Base-by-base conservation (phyloP, 2,888 invertebrate genomes). In the Himalopsyche anomala region DNA sequence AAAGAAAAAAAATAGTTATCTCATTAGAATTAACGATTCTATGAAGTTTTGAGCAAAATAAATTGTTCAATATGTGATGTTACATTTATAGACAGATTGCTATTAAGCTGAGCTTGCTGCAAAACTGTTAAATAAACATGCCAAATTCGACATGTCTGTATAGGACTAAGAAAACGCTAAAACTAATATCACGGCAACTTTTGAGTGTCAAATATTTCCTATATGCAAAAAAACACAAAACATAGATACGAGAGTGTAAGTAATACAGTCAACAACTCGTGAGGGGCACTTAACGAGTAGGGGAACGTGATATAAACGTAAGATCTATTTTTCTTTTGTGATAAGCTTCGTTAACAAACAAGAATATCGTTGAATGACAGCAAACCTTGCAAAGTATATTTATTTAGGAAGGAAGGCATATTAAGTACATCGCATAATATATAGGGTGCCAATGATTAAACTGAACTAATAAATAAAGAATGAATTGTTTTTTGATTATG, bases 281-380 rank as follows among this genome's bases (percentile, higher is more conserved):
- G 62, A 74, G 86, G 69, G 51, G 83, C 83, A 83, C 85, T 86
- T 81, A 84, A 40, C 40, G 54, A 86, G 36, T 19, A 51, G 56
- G 45, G 83, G 80, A 84, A 85, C 84, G 86, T 87, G 87, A 87
- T 84, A 55, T 80, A 51, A 54, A 84, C 82, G 80, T 69, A 83
- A 86, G 83, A 82, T 85, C 74, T 88, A 87, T 88, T 88, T 87
- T 87, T 88, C 88, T 87, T 87, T 83, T 55, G 83, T 81, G 85
- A 85, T 87, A 86, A 86, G 87, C 85, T 84, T 83, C 85, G 87
- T 84, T 85, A 83, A 81, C 56, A 85, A 82, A 86, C 86, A 81
- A 74, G 69, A 84, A 69, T 84, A 62, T 42, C 55, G 79, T 80
- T 62, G 86, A 80, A 82, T 84, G 86, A 86, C 86, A 79, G 83